Evolutionary conservation across 1,140 invertebrate species (phyloP), one percentile per base, ranked within the genome.

Genomic region (Hyphantria cunea): DNA sequence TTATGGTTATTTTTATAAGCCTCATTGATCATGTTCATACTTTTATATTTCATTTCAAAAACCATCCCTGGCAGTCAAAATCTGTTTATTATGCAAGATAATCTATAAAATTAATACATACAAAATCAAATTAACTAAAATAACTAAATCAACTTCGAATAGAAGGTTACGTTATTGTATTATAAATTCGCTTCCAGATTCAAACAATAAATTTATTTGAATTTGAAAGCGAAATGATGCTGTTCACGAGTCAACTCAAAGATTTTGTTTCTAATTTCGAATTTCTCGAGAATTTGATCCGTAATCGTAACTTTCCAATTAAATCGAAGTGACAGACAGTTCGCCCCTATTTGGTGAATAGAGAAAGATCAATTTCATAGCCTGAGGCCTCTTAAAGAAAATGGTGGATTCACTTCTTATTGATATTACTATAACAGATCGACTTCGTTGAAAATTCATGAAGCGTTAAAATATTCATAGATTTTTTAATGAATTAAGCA

Each of bases 341-440:
- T n/a, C 14, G 9, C 17, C 15, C 37, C 37, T 44, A 34, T 58
- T 13, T 12, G 6, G 17, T 32, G 31, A 31, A 25, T 8, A 25
- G 25, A 10, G 6, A 32, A 31, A 47, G 11, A 37, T 48, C 33
- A 25, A 10, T 48, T 47, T 56, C 11, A 8, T 10, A n/a, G 13
- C 33, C 55, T 4, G 33, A 31, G 32, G 14, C 44, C 55, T 11
- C 11, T 32, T 11, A 25, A 60, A 25, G 12, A 15, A 51, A 33
- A 25, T 25, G 17, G 17, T 25, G 5, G 34, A 51, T 55, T 42
- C 51, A 54, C 52, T 42, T 56, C 32, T 54, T 54, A 55, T 33
- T 6, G n/a, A 11, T 17, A 39, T 54, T 55, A 63, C 15, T 51
- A 63, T 55, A 63, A 42, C 52, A 63, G 44, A 63, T 55, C 49